phyloP scores from a whole-genome alignment of 2,888 invertebrate species.

The Hirtodrosophila duncani region DNA sequence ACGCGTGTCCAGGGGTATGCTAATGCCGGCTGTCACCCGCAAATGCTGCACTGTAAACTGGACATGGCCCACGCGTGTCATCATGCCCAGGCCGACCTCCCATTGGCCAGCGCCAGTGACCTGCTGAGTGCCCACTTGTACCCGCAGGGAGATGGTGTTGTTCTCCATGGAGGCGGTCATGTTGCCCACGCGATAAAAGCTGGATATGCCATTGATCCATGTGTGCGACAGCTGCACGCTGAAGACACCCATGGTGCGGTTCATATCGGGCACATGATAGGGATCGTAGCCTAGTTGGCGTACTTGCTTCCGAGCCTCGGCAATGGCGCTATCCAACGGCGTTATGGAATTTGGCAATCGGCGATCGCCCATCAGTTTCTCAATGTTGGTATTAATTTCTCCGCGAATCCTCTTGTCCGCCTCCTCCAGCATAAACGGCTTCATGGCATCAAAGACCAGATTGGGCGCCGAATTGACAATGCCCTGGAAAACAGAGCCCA shows the following conservation, averaged over 20 bases:
- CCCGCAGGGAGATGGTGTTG: slow-evolving; percentile 80
- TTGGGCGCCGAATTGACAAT: slow-evolving; percentile 89
- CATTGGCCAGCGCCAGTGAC: slow-evolving; percentile 88
- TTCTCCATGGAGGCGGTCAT: slow-evolving; percentile 86
- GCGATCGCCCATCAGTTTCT: slow-evolving; percentile 83
- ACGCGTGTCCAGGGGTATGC: slow-evolving; percentile 88
- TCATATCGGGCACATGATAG: slow-evolving; percentile 85
- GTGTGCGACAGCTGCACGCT: slow-evolving; percentile 85
- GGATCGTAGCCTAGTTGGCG: slow-evolving; percentile 85
- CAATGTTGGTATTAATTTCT: slow-evolving; percentile 86
- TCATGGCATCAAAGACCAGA: slow-evolving; percentile 91
- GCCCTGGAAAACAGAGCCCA: slow-evolving; percentile 85
- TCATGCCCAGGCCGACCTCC: slow-evolving; percentile 85
- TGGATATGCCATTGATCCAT: slow-evolving; percentile 88
- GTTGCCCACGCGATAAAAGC: slow-evolving; percentile 89
- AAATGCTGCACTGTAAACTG: slow-evolving; percentile 89
- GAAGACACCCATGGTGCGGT: slow-evolving; percentile 85
- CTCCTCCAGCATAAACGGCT: slow-evolving; percentile 88
- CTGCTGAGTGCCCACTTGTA: slow-evolving; percentile 89
- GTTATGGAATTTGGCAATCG: slow-evolving; percentile 91
- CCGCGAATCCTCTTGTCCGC: slow-evolving; percentile 86
- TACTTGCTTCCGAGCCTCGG: slow-evolving; percentile 86
- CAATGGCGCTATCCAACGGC: slow-evolving; percentile 89
- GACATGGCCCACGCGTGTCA: slow-evolving; percentile 85
- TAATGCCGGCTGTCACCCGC: slow-evolving; percentile 83